phyloP scores from a whole-genome alignment of 2,888 invertebrate genomes.

The Dryocosmus kuriphilus region DNA sequence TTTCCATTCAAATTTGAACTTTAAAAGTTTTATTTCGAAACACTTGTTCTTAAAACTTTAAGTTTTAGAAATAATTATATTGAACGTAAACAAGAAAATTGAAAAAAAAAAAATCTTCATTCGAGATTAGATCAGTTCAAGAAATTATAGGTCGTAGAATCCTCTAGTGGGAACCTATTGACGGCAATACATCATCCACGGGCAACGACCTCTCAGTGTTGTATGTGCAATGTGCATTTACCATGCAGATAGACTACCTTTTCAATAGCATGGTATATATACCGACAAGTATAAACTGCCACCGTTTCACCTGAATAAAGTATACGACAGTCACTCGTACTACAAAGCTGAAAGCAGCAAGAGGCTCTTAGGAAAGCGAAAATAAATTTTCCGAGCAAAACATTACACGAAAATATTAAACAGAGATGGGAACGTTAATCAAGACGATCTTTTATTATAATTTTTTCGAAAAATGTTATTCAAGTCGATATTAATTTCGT shows the following conservation, averaged over 20 bases:
- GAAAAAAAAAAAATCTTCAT: not conserved
- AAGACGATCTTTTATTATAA: not conserved
- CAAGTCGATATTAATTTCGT: not conserved
- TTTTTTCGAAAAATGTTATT: not conserved
- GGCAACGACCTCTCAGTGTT: slow-evolving; percentile 54
- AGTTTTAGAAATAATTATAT: not conserved
- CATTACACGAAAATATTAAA: not conserved
- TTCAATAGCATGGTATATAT: slow-evolving; percentile 43
- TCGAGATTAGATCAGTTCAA: not conserved
- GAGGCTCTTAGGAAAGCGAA: slow-evolving; percentile 30
- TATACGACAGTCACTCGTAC: slow-evolving; percentile 3
- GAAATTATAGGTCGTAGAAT: slow-evolving; percentile 31
- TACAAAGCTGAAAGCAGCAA: not conserved
- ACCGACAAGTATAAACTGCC: slow-evolving; percentile 35
- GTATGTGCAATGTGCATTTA: slow-evolving; percentile 44
- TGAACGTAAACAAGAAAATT: not conserved
- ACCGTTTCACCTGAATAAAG: slow-evolving; percentile 23
- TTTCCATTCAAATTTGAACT: no score
- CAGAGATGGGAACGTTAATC: not conserved
- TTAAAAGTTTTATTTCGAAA: no score
- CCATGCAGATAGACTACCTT: slow-evolving; percentile 23
- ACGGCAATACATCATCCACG: slow-evolving; percentile 55
- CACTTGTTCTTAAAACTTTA: not conserved
- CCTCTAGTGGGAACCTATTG: slow-evolving; percentile 51
- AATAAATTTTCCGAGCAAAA: not conserved